Base-by-base conservation (phyloP, 2,113 vertebrate genomes). In the Anser cygnoides region DNA sequence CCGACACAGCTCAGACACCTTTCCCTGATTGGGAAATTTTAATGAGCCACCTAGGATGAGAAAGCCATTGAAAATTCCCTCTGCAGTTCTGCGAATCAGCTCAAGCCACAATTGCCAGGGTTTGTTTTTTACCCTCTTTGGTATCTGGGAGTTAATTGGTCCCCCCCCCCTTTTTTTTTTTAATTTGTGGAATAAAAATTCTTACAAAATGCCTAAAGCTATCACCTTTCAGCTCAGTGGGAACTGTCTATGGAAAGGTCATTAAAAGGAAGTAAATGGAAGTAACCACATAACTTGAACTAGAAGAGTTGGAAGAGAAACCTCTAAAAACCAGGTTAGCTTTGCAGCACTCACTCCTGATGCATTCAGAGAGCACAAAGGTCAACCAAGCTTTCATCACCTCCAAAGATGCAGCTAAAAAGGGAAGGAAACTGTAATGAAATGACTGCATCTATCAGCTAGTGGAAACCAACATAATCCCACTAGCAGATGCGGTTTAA, bases 1-100 rank as follows among this genome's bases (percentile, higher is more conserved):
- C 62, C 0, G 6, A 82, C 90, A 92, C 70, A 91, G 93, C 94
- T 92, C 91, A 95, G 90, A 78, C 87, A 92, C 88, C 91, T 90
- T 77, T 89, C 55, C n/a, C 75, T 94, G 94, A 96, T 96, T 97
- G 94, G 84, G 92, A 96, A 95, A 94, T 93, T 96, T 97, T 96
- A 97, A 97, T 97, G 96, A 96, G 95, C 67, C 82, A 88, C 92
- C 77, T 90, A 91, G 87, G 87, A 97, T 77, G 50, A 94, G 75
- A 96, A 95, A 95, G 55, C 31, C 75, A 85, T 77, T 83, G 93
- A 95, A 96, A 94, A 90, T 76, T 90, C 84, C 59, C 82, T 90
- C 84, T 68, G 78, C 92, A 76, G 87, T 85, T 93, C 93, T 86
- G 78, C 11, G 11, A 88, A 94, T 86, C 93, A 88, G 89, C 79